Evolutionary conservation across 2,797 vertebrate genomes (phyloP), one percentile per base, ranked within the genome.

Genomic region (Chaunax sp.): DNA sequence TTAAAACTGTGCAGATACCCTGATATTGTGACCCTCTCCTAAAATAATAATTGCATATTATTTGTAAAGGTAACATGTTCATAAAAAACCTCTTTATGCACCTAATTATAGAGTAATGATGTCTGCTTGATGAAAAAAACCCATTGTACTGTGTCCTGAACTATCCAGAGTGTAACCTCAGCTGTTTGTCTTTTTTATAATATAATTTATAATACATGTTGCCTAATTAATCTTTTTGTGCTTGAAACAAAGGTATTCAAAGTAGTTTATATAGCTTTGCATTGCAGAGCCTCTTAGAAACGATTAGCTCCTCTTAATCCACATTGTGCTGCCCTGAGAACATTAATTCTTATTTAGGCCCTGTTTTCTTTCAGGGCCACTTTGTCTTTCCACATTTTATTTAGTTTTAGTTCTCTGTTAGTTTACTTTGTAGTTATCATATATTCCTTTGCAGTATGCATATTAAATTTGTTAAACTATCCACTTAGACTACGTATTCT

Each of bases 271-370:
- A 63, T 74, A 74, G 82, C 69, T 79, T 80, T 85, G 77, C 81
- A 75, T 78, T 74, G 57, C 82, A 86, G 83, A 90, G 78, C 78
- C 69, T 87, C 83, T 90, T 89, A 86, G 49, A 80, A 79, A 85
- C 81, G 61, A 87, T 90, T 84, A 91, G 71, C 78, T 72, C 37
- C n/a, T 78, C 85, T 62, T 68, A 88, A 71, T 86, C 78, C 81
- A 86, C 78, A 52, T 44, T 63, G 62, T 50, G 23, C 78, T 64
- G 51, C 52, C 23, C 67, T 49, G 15, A 64, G 41, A 79, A 82
- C 23, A 77, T 79, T 83, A 86, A 84, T 78, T 75, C 64, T 79
- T 71, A 1, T 30, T 2, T 47, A 6, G 54, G 71, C 54, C 33
- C 3, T n/a, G 40, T 2, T 9, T 40, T 15, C 14, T 46, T 40